phyloP scores from a whole-genome alignment of 2,113 vertebrate species.

The Bufo bufo region DNA sequence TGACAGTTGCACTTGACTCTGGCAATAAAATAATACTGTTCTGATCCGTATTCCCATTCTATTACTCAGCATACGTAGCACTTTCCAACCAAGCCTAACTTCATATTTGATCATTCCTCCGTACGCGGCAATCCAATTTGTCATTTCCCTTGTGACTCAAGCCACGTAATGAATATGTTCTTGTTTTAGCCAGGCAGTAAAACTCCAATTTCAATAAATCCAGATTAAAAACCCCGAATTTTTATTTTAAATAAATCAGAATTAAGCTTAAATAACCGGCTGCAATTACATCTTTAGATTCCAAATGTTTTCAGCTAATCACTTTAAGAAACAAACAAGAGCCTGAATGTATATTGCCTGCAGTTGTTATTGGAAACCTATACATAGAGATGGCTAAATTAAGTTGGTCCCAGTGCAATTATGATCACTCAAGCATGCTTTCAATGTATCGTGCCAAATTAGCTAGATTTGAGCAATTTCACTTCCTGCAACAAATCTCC shows the following conservation, averaged over 20 bases:
- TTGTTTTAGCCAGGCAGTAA: conserved; percentile 60
- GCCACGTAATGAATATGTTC: conserved; percentile 46
- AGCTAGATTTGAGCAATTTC: conserved; percentile 84
- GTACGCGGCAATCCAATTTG: not conserved
- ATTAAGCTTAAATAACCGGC: conserved; percentile 73
- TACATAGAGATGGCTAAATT: conserved; percentile 77
- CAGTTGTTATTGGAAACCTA: conserved; percentile 81
- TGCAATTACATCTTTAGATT: conserved; percentile 77
- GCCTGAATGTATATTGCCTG: conserved; percentile 75
- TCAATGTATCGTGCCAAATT: conserved; percentile 81
- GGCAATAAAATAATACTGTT: not conserved
- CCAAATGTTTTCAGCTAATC: conserved; percentile 77
- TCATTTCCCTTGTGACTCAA: not conserved
- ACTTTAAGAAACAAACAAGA: conserved; percentile 76
- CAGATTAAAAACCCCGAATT: conserved; percentile 56
- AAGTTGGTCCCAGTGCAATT: conserved; percentile 80
- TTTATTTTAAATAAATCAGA: conserved; percentile 73
- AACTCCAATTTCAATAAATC: conserved; percentile 62
- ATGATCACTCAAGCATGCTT: conserved; percentile 81
- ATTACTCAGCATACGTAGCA: not conserved
- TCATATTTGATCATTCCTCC: conserved; percentile 10
- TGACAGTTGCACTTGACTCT: not conserved
- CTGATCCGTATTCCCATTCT: not conserved
- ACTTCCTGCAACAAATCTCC: conserved; percentile 82
- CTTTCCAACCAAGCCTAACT: not conserved